Base-by-base conservation (phyloP, 2,888 invertebrate species). In the Caenorhabditis doughertyi region DNA sequence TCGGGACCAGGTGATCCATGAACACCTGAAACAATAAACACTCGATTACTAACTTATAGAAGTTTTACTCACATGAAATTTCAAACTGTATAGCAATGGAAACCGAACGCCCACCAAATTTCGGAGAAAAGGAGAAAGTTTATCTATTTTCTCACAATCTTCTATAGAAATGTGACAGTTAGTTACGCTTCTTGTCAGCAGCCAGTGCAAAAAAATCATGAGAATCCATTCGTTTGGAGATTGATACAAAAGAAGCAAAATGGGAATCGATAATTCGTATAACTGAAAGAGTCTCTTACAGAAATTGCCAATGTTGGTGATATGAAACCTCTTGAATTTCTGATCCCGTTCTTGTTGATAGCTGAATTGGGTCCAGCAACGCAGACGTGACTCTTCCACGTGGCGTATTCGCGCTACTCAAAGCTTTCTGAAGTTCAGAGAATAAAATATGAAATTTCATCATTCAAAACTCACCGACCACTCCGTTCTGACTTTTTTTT, bases 281-380 rank as follows among this genome's bases (percentile, higher is more conserved):
- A 62, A 9, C n/a, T 62, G 44, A 53, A 27, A 53, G 5, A 53
- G 13, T 25, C 1, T 27, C 11, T 8, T 39, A 5, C 9, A 39
- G 4, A 9, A 9, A 4, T 53, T 18, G 25, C 5, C 13, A 1
- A 13, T 11, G 3, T 25, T 11, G 2, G 25, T 53, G 4, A 27
- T 25, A 23, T 25, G 8, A 3, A 18, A 53, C 53, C 18, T 53
- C 25, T 27, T 62, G 62, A 16, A 62, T 21, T 62, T 62, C 62
- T 0, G 13, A 11, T 16, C 62, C 62, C 23, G 44, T 44, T 47
- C 62, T 25, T 2, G 44, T 29, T 4, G 62, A 27, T 8, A 62
- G n/a, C 27, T 62, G 62, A 47, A 62, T 62, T 21, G 62, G 62
- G 5, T 62, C 62, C 27, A 62, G n/a, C 2, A 62, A 18, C 0